These are phyloP conservation scores for Ochropacha duplaris DNA, from an alignment of 2,888 invertebrate genomes.

Conservation along the genomic window DNA sequence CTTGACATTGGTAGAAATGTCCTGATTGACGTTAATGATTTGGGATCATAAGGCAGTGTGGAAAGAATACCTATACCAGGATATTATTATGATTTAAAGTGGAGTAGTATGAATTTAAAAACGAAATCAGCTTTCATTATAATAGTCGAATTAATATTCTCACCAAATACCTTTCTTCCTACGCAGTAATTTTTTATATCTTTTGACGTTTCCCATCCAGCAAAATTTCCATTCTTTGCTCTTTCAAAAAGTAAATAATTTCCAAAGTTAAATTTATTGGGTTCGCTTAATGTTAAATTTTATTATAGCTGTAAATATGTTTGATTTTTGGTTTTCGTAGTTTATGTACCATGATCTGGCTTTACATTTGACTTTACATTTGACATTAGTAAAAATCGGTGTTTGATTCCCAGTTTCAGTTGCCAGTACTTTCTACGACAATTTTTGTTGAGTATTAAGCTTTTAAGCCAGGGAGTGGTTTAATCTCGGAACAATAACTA, in stretches of 20 bases:
- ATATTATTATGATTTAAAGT: no score
- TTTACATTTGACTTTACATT: slow-evolving; percentile 17
- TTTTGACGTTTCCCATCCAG: slow-evolving; percentile 5
- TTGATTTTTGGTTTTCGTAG: slow-evolving; percentile 73
- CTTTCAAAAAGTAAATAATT: slow-evolving; percentile 18
- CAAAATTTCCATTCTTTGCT: slow-evolving; percentile 36
- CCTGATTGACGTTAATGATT: no score
- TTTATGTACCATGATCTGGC: no score
- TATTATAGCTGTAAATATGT: slow-evolving; percentile 44
- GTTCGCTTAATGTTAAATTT: slow-evolving; percentile 56
- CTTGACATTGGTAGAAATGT: no score
- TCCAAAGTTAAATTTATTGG: slow-evolving; percentile 30
- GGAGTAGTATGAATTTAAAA: no score
- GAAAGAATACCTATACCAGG: no score
- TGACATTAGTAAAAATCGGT: background rate
- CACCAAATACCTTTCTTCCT: background rate
- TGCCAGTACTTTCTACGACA: background rate
- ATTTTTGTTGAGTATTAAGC: no score
- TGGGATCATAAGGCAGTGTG: no score
- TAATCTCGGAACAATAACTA: no score
- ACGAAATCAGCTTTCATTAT: no score
- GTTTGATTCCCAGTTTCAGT: background rate
- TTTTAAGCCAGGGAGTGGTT: no score
- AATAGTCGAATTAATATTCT: no score
- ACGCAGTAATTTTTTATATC: slow-evolving; percentile 1